Conservation (phyloP, 2,113 vertebrate genomes). For the Dipodomys ordii region DNA sequence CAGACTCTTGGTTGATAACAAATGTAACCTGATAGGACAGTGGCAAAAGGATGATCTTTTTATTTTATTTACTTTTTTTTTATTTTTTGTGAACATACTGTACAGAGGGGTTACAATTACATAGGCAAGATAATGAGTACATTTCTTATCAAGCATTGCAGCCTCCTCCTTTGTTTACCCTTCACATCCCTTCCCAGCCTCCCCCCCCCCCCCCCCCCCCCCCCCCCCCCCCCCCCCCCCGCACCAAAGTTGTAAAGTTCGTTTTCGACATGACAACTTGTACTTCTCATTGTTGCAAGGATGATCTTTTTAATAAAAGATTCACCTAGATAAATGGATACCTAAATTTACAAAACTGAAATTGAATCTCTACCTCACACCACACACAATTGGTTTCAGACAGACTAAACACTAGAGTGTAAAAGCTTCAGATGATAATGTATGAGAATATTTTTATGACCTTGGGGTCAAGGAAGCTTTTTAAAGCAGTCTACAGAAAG, state of each 20-base stretch:
- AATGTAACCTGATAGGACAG: not conserved
- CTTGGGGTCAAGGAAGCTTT: not conserved
- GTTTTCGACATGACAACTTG: too few species aligned
- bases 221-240: too few species aligned
- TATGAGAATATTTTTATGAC: not conserved
- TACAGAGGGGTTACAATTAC: too few species aligned
- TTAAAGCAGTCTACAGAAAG: not conserved
- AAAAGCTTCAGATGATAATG: not conserved
- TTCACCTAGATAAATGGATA: not conserved
- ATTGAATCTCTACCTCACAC: not conserved
- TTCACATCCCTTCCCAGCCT: too few species aligned
- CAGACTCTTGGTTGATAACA: not conserved
- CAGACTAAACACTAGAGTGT: not conserved
- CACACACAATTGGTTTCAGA: not conserved
- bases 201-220: too few species aligned
- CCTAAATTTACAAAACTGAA: constrained; percentile 6
- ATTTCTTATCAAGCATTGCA: too few species aligned
- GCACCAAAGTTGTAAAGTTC: too few species aligned
- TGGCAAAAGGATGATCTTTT: not conserved
- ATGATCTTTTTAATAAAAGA: not conserved
- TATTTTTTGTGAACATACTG: too few species aligned
- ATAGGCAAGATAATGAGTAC: too few species aligned
- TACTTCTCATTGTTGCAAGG: too few species aligned
- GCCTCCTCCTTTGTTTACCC: too few species aligned
- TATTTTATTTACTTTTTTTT: too few species aligned